Conservation (phyloP, 2,888 invertebrate genomes). For the Thymelicus acteon region DNA sequence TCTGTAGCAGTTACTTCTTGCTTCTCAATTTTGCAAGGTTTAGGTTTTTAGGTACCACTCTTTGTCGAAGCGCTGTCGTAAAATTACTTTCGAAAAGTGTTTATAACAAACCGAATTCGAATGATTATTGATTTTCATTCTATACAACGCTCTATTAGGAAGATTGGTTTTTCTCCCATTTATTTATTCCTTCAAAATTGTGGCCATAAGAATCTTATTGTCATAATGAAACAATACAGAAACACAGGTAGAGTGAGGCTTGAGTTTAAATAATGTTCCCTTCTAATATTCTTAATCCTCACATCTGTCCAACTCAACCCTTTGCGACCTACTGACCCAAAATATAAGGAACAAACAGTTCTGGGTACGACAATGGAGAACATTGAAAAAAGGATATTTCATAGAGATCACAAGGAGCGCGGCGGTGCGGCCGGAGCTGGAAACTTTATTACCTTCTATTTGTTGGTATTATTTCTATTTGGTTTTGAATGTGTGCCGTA, state of each 20-base stretch:
- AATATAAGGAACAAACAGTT: constrained; percentile 1
- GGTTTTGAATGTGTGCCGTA: background rate
- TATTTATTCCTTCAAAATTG: no score
- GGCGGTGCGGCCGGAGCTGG: background rate
- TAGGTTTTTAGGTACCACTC: no score
- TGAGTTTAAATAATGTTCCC: constrained; percentile 12
- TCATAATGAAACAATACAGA: background rate
- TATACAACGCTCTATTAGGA: no score
- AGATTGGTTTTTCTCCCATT: no score
- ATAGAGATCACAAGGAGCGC: background rate
- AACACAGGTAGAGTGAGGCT: constrained; percentile 2
- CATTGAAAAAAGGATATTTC: constrained; percentile 13
- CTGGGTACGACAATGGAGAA: background rate
- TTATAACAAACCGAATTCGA: no score
- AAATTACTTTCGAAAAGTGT: no score
- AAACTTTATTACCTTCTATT: constrained; percentile 1
- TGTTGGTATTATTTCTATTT: no score
- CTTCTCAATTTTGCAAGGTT: no score
- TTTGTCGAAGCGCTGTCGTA: no score
- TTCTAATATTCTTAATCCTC: constrained; percentile 20
- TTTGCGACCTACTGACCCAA: constrained; percentile 24
- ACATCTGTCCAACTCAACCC: constrained; percentile 24
- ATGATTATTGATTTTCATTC: no score
- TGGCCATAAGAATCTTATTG: no score
- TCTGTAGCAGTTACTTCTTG: no score